Conservation (phyloP, 2,113 vertebrate species). For the Heterochromis multidens region DNA sequence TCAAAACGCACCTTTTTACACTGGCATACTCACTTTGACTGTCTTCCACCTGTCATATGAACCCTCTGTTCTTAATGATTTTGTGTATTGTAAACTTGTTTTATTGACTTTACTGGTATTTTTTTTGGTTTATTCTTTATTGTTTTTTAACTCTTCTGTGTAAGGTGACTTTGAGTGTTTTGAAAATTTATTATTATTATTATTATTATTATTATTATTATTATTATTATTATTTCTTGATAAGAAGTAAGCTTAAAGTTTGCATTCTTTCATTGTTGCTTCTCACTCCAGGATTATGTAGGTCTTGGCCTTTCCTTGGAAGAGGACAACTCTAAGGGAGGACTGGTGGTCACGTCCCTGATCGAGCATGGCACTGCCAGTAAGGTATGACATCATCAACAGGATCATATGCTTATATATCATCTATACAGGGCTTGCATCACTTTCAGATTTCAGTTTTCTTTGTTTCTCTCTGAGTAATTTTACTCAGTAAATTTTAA, state of each 20-base stretch:
- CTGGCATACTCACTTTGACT: background rate
- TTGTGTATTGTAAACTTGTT: no score
- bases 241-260: background rate
- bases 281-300: constrained; percentile 77
- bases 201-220: no score
- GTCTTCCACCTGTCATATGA: no score
- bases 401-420: background rate
- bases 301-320: constrained; percentile 82
- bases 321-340: constrained; percentile 77
- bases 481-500: background rate
- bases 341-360: constrained; percentile 78
- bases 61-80: no score
- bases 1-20: background rate
- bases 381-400: constrained; percentile 71
- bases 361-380: constrained; percentile 80
- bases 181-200: no score
- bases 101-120: no score
- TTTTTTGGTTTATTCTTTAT: no score
- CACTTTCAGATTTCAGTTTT: background rate
- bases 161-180: no score
- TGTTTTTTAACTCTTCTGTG: no score
- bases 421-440: background rate
- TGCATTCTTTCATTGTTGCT: background rate
- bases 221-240: background rate
- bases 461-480: background rate